phyloP scores from a whole-genome alignment of 2,797 vertebrate genomes.

The Oryzias sinensis region DNA sequence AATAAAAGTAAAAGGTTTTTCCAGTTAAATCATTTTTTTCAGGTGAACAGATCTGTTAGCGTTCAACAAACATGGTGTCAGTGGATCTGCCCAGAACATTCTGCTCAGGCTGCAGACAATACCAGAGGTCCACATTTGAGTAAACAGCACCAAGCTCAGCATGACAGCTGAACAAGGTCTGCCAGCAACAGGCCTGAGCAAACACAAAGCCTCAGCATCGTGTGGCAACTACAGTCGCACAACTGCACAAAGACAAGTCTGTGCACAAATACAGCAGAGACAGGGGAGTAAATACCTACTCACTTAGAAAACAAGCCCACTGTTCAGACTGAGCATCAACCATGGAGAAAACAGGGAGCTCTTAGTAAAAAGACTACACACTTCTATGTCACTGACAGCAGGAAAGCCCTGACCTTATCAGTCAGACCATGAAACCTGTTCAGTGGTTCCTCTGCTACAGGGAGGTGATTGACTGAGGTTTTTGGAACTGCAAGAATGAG shows the following conservation, averaged over 20 bases:
- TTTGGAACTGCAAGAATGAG: neutral
- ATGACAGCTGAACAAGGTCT: slow-evolving; percentile 59
- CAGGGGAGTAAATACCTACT: slow-evolving; percentile 50
- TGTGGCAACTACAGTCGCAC: slow-evolving; percentile 38
- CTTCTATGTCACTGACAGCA: slow-evolving; percentile 34
- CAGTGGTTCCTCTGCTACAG: slow-evolving; percentile 29
- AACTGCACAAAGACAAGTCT: slow-evolving; percentile 56
- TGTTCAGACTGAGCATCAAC: slow-evolving; percentile 46
- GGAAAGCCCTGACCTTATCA: slow-evolving; percentile 43
- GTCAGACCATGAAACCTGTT: slow-evolving; percentile 55
- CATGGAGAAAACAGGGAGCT: slow-evolving; percentile 39
- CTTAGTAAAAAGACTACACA: slow-evolving; percentile 11
- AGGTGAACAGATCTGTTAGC: slow-evolving; percentile 24
- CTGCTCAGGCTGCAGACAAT: slow-evolving; percentile 56
- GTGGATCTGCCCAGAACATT: slow-evolving; percentile 28
- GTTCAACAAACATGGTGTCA: slow-evolving; percentile 34
- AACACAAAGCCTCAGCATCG: slow-evolving; percentile 41
- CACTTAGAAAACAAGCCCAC: slow-evolving; percentile 56
- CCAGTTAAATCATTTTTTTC: slow-evolving; percentile 17
- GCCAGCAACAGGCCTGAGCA: slow-evolving; percentile 40
- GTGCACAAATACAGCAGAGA: slow-evolving; percentile 14
- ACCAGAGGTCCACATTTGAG: slow-evolving; percentile 55
- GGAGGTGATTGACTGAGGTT: slow-evolving; percentile 19
- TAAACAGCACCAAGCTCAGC: slow-evolving; percentile 54
- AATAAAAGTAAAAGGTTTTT: neutral